Evolutionary conservation across 53 echinoderm and acorn worm species (phyloP).

Genomic region (Crossaster papposus): DNA sequence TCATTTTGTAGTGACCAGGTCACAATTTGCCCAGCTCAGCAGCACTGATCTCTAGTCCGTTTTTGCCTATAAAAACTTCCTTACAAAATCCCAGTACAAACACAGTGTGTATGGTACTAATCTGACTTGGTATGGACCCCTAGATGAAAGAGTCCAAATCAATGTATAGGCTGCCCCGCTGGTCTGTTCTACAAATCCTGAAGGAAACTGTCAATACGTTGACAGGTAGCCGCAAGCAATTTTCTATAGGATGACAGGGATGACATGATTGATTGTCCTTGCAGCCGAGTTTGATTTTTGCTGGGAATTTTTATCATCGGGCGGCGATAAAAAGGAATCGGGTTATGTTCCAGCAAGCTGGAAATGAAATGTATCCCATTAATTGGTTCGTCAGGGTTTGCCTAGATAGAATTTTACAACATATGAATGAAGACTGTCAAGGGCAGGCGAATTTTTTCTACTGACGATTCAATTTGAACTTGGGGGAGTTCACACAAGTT

Average conservation of each 20-base stretch:
- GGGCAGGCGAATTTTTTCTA: not conserved
- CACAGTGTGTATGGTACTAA: not conserved
- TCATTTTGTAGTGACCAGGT: too few relatives aligned
- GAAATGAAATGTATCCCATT: constrained; percentile 13
- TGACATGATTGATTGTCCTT: too few relatives aligned
- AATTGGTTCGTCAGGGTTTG: not conserved
- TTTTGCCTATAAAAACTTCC: not conserved
- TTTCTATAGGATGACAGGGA: not conserved
- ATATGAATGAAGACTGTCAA: not conserved
- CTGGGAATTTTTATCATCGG: not conserved
- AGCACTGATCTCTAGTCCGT: not conserved
- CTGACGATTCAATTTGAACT: not conserved
- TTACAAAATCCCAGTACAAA: not conserved
- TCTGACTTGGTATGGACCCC: not conserved
- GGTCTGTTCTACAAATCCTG: not conserved
- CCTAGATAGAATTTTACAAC: not conserved
- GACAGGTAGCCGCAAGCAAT: not conserved
- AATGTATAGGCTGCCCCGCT: not conserved
- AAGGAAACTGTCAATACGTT: not conserved
- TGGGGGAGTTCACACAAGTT: not conserved
- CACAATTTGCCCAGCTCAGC: not conserved
- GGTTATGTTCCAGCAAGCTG: not conserved
- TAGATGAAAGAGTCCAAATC: not conserved
- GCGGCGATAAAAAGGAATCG: not conserved
- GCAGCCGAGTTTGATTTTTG: not conserved